Evolutionary conservation across 2,797 vertebrate genomes (phyloP).

Genomic region (Phrynocephalus guinanensis): DNA sequence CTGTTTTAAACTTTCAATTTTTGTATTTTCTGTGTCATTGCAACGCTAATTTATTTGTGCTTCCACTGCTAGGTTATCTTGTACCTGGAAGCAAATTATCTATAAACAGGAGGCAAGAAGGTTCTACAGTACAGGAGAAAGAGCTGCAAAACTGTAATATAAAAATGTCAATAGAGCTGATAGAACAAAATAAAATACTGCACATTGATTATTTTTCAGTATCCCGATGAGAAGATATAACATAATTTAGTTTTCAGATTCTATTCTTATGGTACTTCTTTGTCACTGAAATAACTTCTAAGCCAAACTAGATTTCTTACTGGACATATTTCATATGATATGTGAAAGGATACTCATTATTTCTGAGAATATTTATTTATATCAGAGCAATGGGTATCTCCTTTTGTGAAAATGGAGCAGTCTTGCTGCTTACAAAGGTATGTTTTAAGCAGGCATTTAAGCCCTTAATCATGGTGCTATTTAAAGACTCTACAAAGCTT

Average conservation of each 20-base stretch:
- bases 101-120: background rate
- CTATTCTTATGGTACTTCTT: background rate
- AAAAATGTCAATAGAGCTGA: background rate
- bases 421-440: background rate
- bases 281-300: background rate
- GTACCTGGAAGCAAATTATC: background rate
- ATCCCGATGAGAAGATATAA: background rate
- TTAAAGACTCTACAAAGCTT: constrained; percentile 24
- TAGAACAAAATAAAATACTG: constrained; percentile 2
- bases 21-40: background rate
- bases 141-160: background rate
- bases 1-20: background rate
- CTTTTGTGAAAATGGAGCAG: background rate
- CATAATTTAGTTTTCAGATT: background rate
- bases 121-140: background rate
- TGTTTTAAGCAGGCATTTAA: constrained; percentile 7
- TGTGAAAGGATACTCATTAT: background rate
- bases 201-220: background rate
- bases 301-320: background rate
- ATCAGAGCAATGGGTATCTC: background rate
- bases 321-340: background rate
- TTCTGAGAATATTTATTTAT: background rate
- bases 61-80: background rate
- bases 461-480: constrained; percentile 10
- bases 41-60: background rate